Evolutionary conservation across 2,113 vertebrate genomes (phyloP).

Genomic region (Nesospiza acunhae): DNA sequence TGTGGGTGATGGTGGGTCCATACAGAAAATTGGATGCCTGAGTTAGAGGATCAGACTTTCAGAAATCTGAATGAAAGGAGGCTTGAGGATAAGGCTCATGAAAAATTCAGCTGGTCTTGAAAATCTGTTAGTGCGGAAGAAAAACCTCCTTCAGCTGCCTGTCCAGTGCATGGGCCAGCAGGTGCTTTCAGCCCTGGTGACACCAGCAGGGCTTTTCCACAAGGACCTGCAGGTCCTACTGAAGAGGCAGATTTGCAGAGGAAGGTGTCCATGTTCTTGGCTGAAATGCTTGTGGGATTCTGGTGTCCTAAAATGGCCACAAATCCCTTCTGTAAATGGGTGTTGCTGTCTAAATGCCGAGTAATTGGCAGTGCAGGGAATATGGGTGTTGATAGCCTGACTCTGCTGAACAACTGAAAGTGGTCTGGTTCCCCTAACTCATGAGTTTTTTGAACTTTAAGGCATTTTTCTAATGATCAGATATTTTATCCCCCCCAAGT

Average conservation of each 20-base stretch:
- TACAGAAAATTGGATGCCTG: neutral
- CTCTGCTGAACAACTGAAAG: neutral
- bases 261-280: accelerated
- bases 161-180: accelerated
- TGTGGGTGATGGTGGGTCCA: neutral
- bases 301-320: neutral
- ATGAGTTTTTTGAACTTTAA: neutral
- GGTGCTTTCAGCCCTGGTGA: neutral
- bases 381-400: neutral
- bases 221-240: neutral
- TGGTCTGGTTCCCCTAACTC: neutral
- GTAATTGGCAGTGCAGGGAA: neutral
- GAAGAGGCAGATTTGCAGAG: neutral
- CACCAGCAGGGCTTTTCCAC: neutral
- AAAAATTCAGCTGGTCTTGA: conserved; percentile 18
- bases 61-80: neutral
- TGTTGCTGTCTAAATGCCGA: neutral
- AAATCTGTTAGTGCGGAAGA: neutral
- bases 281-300: neutral
- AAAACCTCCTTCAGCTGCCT: neutral
- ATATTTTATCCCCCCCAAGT: accelerated
- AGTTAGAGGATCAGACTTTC: neutral
- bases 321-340: neutral
- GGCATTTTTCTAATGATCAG: neutral
- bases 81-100: neutral